These are phyloP conservation scores for Bombus fervidus DNA, from an alignment of 1,140 invertebrate species.

Conservation along the genomic window DNA sequence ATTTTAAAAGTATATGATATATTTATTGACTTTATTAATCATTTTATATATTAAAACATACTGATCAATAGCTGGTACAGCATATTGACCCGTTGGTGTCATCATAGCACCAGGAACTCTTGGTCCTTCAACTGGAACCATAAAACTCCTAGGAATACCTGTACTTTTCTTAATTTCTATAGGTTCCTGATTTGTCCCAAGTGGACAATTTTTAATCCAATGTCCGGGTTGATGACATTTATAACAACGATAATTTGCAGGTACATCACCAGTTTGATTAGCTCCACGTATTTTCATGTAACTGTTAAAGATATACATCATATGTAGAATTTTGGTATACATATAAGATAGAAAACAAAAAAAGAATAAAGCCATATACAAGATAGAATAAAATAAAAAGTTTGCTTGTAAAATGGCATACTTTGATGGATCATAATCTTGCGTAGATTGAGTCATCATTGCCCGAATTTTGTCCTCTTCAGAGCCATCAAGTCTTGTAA, in stretches of 20 bases:
- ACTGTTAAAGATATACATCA: conserved; percentile 82
- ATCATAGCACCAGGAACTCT: conserved; percentile 95
- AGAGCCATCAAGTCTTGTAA: conserved; percentile 93
- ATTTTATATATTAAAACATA: conserved; percentile 83
- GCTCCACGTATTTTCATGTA: conserved; percentile 94
- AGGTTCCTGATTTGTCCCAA: conserved; percentile 85
- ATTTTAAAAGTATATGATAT: neutral
- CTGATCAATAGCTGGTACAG: conserved; percentile 95
- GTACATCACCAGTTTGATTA: conserved; percentile 94
- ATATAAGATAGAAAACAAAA: neutral
- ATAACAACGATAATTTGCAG: conserved; percentile 94
- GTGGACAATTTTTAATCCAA: conserved; percentile 97
- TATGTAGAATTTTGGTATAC: neutral
- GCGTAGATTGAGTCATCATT: conserved; percentile 98
- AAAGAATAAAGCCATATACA: neutral
- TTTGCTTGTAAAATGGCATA: conserved; percentile 80
- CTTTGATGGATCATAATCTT: conserved; percentile 98
- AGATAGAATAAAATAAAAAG: neutral
- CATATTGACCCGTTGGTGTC: conserved; percentile 95
- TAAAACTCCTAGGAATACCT: conserved; percentile 98
- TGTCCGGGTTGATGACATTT: conserved; percentile 96
- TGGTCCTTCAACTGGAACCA: conserved; percentile 95
- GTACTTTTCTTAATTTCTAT: conserved; percentile 95
- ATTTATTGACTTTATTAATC: conserved; percentile 22
- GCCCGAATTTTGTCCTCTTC: conserved; percentile 99